These are phyloP conservation scores for Centroberyx gerrardi DNA, from an alignment of 2,797 vertebrate genomes.

Conservation along the genomic window DNA sequence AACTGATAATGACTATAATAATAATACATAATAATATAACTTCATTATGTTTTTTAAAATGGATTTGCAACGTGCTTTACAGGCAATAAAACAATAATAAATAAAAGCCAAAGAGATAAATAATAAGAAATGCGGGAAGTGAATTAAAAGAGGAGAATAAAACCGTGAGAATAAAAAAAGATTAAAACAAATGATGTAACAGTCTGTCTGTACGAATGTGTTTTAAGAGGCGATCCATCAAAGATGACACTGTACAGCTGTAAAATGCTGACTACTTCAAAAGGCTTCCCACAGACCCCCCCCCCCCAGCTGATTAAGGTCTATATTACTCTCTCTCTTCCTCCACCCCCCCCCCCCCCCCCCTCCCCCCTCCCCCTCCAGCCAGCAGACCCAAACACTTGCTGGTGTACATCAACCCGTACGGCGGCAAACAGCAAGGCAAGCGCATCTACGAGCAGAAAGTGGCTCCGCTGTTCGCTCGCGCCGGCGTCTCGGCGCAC, in stretches of 20 bases:
- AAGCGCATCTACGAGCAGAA: slow-evolving; percentile 93
- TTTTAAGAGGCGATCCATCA: too few species aligned
- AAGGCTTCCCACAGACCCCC: not conserved
- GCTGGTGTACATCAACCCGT: slow-evolving; percentile 97
- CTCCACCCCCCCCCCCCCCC: not conserved
- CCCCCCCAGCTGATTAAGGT: not conserved
- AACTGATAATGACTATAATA: too few species aligned
- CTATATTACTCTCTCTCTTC: not conserved
- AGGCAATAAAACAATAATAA: too few species aligned
- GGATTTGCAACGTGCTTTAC: too few species aligned
- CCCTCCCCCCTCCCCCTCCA: slow-evolving; percentile 57
- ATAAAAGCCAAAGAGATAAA: too few species aligned
- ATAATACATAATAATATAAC: too few species aligned
- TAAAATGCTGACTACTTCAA: slow-evolving; percentile 10
- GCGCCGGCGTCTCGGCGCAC: slow-evolving; percentile 90
- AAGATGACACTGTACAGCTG: not conserved
- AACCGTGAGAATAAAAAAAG: too few species aligned
- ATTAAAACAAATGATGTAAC: too few species aligned
- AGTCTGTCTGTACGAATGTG: too few species aligned
- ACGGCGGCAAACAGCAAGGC: slow-evolving; percentile 91
- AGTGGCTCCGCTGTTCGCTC: slow-evolving; percentile 92
- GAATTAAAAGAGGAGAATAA: too few species aligned
- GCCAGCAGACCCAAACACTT: slow-evolving; percentile 91
- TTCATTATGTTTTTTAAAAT: too few species aligned
- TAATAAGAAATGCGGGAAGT: too few species aligned